phyloP scores from a whole-genome alignment of 2,888 invertebrate genomes.

The Cryptocheilus praepositus region DNA sequence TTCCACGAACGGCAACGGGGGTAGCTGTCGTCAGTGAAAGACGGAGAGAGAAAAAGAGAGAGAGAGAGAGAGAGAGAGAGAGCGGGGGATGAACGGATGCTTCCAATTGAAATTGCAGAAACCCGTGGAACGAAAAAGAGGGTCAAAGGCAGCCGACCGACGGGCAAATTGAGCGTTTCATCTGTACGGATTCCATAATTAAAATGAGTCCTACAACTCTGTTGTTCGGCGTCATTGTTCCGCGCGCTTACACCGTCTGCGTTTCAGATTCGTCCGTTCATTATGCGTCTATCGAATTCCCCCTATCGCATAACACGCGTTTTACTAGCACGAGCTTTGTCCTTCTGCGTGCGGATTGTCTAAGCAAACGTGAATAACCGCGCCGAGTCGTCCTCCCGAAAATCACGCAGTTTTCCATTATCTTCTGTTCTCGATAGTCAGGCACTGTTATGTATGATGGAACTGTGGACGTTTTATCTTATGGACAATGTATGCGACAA shows the following conservation, averaged over 20 bases:
- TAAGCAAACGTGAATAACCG: too few relatives aligned
- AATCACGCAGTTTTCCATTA: too few relatives aligned
- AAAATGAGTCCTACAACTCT: slow-evolving; percentile 50
- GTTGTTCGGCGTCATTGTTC: background rate
- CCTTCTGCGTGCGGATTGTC: too few relatives aligned
- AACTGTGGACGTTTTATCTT: too few relatives aligned
- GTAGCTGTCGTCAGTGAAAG: background rate
- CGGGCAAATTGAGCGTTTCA: slow-evolving; percentile 55
- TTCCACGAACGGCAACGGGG: background rate
- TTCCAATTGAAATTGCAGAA: slow-evolving; percentile 43
- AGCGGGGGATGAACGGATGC: slow-evolving; percentile 9
- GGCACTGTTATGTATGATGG: too few relatives aligned
- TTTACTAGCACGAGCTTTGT: too few relatives aligned
- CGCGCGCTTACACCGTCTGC: background rate
- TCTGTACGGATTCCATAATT: slow-evolving; percentile 64
- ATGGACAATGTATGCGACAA: too few relatives aligned
- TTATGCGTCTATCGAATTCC: too few relatives aligned
- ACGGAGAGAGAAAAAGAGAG: slow-evolving; percentile 20
- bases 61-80: slow-evolving; percentile 16
- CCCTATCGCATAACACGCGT: too few relatives aligned
- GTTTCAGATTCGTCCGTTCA: too few relatives aligned
- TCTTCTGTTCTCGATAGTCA: too few relatives aligned
- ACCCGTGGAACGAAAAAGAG: slow-evolving; percentile 30
- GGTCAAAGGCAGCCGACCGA: slow-evolving; percentile 40
- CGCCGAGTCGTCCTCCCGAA: too few relatives aligned